These are phyloP conservation scores for Lamellibrachia satsuma DNA, from an alignment of 2,888 invertebrate species.

Conservation along the genomic window DNA sequence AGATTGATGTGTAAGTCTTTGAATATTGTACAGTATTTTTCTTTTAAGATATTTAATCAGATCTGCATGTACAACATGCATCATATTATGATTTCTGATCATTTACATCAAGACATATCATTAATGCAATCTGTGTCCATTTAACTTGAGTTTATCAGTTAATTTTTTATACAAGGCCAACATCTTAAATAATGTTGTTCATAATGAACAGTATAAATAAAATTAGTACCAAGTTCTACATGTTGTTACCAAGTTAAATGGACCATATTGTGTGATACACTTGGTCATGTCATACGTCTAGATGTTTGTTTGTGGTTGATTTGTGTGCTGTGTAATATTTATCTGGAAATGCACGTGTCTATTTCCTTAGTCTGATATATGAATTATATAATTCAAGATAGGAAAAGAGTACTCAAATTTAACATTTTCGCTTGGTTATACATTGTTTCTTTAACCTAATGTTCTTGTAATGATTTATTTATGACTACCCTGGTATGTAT, in stretches of 20 bases:
- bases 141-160: not conserved
- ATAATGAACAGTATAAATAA: not conserved
- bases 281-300: no score
- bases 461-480: not conserved
- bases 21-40: not conserved
- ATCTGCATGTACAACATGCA: not conserved
- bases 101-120: not conserved
- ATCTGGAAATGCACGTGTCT: not conserved
- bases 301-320: not conserved
- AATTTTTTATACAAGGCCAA: not conserved
- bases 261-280: no score
- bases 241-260: no score
- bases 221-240: not conserved
- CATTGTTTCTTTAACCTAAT: not conserved
- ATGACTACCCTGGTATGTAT: not conserved
- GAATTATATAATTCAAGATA: not conserved
- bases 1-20: not conserved
- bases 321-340: not conserved
- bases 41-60: not conserved
- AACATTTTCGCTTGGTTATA: not conserved
- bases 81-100: not conserved
- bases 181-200: not conserved
- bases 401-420: not conserved
- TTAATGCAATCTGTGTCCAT: not conserved
- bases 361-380: not conserved